phyloP scores from a whole-genome alignment of 2,113 vertebrate genomes.

The Cynocephalus volans region DNA sequence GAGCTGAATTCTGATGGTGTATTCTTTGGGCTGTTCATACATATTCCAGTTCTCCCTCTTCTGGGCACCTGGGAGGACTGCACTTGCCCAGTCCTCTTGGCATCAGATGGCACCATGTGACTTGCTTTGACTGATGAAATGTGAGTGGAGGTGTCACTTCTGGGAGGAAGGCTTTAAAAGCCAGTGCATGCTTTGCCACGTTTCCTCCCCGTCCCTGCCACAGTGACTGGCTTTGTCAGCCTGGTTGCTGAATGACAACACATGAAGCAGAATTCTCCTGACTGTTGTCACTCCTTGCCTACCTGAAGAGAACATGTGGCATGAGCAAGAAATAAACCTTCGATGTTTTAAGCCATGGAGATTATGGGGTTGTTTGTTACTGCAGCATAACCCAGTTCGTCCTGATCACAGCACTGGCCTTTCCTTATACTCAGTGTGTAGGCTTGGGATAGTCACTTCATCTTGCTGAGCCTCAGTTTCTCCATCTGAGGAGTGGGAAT shows the following conservation, averaged over 20 bases:
- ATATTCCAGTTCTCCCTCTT: not conserved
- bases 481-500: not conserved
- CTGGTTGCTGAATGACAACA: not conserved
- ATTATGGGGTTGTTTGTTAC: not conserved
- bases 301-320: not conserved
- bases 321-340: not conserved
- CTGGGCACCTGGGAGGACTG: not conserved
- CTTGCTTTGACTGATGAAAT: not conserved
- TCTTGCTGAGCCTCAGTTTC: not conserved
- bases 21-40: not conserved
- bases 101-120: not conserved
- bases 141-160: not conserved
- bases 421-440: not conserved
- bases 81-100: not conserved
- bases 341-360: not conserved
- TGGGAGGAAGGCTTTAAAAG: not conserved
- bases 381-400: not conserved
- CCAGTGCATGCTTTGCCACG: no score
- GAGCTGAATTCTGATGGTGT: not conserved
- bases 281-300: no score
- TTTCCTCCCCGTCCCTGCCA: no score
- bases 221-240: not conserved
- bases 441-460: not conserved
- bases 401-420: not conserved
- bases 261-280: not conserved